phyloP scores from a whole-genome alignment of 2,113 vertebrate species.

The Myiagra hebetior region DNA sequence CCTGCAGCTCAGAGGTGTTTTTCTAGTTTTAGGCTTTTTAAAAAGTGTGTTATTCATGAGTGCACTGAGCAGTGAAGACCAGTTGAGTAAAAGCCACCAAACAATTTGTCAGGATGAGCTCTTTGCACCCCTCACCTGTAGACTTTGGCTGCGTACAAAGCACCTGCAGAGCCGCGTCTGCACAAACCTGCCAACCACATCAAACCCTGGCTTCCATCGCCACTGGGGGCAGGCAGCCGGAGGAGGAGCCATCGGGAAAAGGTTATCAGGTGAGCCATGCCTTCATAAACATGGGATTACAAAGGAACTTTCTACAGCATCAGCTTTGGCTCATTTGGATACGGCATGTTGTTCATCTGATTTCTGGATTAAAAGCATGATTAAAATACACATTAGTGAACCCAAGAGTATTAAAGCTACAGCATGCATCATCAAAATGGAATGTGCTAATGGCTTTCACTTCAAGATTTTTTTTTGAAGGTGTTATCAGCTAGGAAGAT shows the following conservation, averaged over 20 bases:
- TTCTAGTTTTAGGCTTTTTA: neutral
- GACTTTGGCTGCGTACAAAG: neutral
- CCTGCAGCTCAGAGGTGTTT: too few species aligned
- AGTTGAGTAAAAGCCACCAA: neutral
- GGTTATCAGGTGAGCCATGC: conserved; percentile 6
- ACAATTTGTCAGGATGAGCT: neutral
- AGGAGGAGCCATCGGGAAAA: neutral
- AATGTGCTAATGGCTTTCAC: neutral
- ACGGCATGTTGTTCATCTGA: neutral
- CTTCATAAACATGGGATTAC: neutral
- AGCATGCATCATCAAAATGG: neutral
- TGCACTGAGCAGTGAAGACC: neutral
- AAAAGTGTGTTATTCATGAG: neutral
- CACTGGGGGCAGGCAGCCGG: neutral
- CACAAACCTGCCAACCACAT: neutral
- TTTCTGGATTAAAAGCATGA: neutral
- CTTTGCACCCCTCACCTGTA: neutral
- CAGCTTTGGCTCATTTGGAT: neutral
- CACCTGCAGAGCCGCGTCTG: neutral
- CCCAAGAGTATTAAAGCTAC: neutral
- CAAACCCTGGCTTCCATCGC: neutral
- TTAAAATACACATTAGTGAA: neutral
- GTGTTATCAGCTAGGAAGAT: neutral
- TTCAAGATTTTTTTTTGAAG: neutral
- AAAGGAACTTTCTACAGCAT: neutral